Evolutionary conservation across 2,888 invertebrate genomes (phyloP).

Genomic region (Linnaemya vulpina): DNA sequence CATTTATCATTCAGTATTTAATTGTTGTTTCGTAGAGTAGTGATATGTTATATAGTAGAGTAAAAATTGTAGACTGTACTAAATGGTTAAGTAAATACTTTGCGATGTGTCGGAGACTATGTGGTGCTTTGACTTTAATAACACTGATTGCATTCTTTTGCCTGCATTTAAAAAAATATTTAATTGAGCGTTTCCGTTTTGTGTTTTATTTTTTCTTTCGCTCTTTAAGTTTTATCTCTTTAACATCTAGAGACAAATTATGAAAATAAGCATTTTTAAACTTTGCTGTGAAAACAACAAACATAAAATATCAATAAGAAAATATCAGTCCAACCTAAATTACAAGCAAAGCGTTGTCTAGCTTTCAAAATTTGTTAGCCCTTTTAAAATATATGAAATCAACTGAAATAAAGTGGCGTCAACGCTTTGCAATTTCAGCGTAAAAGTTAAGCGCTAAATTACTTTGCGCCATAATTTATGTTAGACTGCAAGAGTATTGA

Average conservation of each 20-base stretch:
- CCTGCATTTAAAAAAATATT: slow-evolving; percentile 37
- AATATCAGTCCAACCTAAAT: too few relatives aligned
- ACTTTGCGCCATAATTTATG: too few relatives aligned
- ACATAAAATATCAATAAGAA: not conserved
- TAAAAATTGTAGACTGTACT: slow-evolving; percentile 14
- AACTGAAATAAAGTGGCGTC: too few relatives aligned
- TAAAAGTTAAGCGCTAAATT: too few relatives aligned
- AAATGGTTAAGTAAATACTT: slow-evolving; percentile 24
- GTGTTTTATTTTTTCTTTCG: not conserved
- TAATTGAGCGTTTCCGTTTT: slow-evolving; percentile 61
- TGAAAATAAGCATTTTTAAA: not conserved
- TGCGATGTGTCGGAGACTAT: slow-evolving; percentile 21
- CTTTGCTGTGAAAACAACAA: not conserved
- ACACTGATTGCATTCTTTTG: slow-evolving; percentile 55
- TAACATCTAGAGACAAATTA: not conserved
- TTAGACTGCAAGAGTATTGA: too few relatives aligned
- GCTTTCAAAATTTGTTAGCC: too few relatives aligned
- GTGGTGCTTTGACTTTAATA: slow-evolving; percentile 54
- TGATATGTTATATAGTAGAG: not conserved
- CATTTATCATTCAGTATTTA: slow-evolving; percentile 18
- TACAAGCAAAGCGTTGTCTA: too few relatives aligned
- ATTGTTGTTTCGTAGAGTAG: slow-evolving; percentile 24
- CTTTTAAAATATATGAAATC: too few relatives aligned
- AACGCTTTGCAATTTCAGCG: too few relatives aligned
- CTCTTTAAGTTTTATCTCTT: slow-evolving; percentile 10